These are phyloP conservation scores for Philonicus albiceps DNA, from an alignment of 2,888 invertebrate genomes.

Conservation along the genomic window DNA sequence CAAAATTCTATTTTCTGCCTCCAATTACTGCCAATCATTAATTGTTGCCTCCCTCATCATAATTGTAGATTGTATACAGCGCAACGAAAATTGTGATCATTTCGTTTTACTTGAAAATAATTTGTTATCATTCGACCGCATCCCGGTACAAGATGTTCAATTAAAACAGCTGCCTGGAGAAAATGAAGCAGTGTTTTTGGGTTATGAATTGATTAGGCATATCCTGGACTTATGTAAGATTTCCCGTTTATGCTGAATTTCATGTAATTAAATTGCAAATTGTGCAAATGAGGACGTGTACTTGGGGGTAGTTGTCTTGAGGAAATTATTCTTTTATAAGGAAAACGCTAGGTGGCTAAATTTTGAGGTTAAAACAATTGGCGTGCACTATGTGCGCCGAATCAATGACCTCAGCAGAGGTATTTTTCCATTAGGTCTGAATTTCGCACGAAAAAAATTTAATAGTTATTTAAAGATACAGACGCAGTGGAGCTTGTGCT, in stretches of 20 bases:
- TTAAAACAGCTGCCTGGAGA: not conserved
- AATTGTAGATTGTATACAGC: constrained; percentile 30
- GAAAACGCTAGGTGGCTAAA: not conserved
- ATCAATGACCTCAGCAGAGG: not conserved
- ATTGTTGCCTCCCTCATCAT: constrained; percentile 46
- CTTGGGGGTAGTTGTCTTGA: not conserved
- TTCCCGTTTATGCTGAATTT: constrained; percentile 1
- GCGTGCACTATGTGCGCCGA: not conserved
- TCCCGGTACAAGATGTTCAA: constrained; percentile 11
- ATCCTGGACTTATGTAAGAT: not conserved
- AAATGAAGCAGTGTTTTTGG: not conserved
- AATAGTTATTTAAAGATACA: not conserved
- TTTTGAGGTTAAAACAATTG: not conserved
- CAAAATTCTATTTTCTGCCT: constrained; percentile 48
- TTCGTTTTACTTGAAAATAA: constrained; percentile 26
- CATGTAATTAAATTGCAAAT: not conserved
- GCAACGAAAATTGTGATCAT: constrained; percentile 8
- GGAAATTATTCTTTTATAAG: not conserved
- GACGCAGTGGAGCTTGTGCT: not conserved
- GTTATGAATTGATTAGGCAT: constrained; percentile 2
- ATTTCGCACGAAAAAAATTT: not conserved
- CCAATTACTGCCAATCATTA: constrained; percentile 49
- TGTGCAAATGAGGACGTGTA: not conserved
- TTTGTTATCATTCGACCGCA: constrained; percentile 2
- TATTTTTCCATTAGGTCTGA: not conserved